These are phyloP conservation scores for Chrysopilus asiliformis DNA, from an alignment of 2,888 invertebrate species.

Conservation along the genomic window DNA sequence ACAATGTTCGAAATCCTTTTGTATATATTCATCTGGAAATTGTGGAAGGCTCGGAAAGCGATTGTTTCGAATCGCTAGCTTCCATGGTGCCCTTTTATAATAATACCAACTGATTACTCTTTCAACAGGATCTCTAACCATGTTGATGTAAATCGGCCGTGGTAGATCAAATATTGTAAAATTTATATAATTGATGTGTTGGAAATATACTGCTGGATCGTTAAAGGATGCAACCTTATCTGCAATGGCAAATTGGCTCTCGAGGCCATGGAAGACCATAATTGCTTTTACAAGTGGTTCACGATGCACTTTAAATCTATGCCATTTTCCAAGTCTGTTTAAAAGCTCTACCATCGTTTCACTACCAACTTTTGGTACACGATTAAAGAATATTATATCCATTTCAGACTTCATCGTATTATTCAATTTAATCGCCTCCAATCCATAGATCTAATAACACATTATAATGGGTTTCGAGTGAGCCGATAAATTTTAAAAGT, in stretches of 20 bases:
- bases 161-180: conserved; percentile 46
- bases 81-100: conserved; percentile 80
- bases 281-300: conserved; percentile 40
- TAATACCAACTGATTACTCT: conserved; percentile 87
- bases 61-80: conserved; percentile 36
- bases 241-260: conserved; percentile 60
- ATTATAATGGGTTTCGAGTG: background rate
- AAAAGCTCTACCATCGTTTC: conserved; percentile 79
- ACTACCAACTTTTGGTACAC: conserved; percentile 82
- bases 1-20: conserved; percentile 56
- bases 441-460: background rate
- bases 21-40: conserved; percentile 1
- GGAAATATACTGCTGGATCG: conserved; percentile 18
- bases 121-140: conserved; percentile 82
- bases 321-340: conserved; percentile 46
- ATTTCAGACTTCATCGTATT: conserved; percentile 27
- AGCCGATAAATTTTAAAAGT: too few species aligned
- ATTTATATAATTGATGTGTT: conserved; percentile 7
- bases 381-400: conserved; percentile 71
- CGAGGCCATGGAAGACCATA: conserved; percentile 59
- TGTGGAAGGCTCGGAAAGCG: conserved; percentile 10
- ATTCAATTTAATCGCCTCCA: conserved; percentile 3
- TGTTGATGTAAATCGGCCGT: conserved; percentile 76
- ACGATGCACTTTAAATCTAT: conserved; percentile 54
- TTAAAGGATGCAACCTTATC: conserved; percentile 20